Percentiles rank a stretch among this genome's conserved stretches.
These are phyloP conservation scores for Dryomyza anilis DNA, from an alignment of 2,888 invertebrate genomes.

Conservation along the genomic window DNA sequence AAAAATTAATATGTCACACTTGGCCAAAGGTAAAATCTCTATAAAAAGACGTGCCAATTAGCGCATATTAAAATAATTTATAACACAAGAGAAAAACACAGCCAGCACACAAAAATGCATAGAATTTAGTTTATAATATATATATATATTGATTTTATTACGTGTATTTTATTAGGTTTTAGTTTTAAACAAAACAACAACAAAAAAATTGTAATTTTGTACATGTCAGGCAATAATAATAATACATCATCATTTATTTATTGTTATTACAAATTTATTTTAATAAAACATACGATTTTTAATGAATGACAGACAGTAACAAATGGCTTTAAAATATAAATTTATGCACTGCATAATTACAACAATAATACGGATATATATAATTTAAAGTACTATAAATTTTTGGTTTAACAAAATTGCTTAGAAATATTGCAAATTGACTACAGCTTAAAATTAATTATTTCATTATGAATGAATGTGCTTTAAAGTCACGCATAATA, in stretches of 20 bases:
- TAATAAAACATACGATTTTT: constrained; percentile 8
- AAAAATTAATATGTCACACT: constrained; percentile 80
- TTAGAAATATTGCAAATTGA: too few relatives aligned
- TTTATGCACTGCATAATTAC: neutral
- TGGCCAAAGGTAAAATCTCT: constrained; percentile 86
- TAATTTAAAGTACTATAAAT: neutral
- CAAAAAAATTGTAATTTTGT: constrained; percentile 7
- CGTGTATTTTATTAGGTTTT: constrained; percentile 1
- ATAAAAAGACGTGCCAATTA: constrained; percentile 85
- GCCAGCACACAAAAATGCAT: too few relatives aligned
- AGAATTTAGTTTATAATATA: neutral
- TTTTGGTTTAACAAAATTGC: too few relatives aligned
- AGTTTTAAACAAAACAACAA: neutral
- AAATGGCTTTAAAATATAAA: neutral
- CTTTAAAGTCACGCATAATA: too few relatives aligned
- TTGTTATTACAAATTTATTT: constrained; percentile 9
- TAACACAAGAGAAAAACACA: too few relatives aligned
- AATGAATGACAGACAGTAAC: neutral
- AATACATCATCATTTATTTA: too few relatives aligned
- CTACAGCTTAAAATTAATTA: too few relatives aligned
- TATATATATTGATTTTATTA: too few relatives aligned
- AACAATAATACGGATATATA: neutral
- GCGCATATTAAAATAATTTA: neutral
- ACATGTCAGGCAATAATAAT: constrained; percentile 19
- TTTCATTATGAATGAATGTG: too few relatives aligned